These are phyloP conservation scores for Ciconia maguari DNA, from an alignment of 2,113 vertebrate species.

Conservation along the genomic window DNA sequence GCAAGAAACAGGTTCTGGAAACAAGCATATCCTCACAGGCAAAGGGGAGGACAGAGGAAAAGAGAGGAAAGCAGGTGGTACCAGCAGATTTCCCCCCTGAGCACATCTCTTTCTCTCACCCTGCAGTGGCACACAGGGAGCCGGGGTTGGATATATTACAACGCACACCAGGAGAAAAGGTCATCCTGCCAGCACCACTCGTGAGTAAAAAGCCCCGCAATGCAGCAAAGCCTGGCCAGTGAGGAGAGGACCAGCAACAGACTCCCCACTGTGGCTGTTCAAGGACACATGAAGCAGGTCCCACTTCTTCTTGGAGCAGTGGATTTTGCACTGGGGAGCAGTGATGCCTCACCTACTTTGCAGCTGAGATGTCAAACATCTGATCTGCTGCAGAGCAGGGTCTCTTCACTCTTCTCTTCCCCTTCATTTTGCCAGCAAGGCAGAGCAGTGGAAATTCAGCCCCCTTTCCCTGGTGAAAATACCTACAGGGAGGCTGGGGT, in stretches of 20 bases:
- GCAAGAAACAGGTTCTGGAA: background rate
- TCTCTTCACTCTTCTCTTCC: background rate
- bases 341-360: background rate
- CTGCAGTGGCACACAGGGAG: background rate
- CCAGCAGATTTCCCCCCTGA: accelerated
- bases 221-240: background rate
- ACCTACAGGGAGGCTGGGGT: background rate
- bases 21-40: background rate
- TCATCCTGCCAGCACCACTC: background rate
- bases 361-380: background rate
- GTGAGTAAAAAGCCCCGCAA: background rate
- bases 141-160: background rate
- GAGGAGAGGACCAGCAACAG: background rate
- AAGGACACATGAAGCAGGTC: background rate
- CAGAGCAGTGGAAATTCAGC: background rate
- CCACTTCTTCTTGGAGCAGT: background rate
- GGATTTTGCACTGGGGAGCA: background rate
- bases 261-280: background rate
- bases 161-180: accelerated
- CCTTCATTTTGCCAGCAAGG: background rate
- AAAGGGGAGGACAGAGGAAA: background rate
- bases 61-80: background rate
- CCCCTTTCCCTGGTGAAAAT: background rate
- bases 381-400: background rate
- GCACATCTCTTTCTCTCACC: background rate